phyloP scores from a whole-genome alignment of 2,113 vertebrate species.

The Saccopteryx leptura region DNA sequence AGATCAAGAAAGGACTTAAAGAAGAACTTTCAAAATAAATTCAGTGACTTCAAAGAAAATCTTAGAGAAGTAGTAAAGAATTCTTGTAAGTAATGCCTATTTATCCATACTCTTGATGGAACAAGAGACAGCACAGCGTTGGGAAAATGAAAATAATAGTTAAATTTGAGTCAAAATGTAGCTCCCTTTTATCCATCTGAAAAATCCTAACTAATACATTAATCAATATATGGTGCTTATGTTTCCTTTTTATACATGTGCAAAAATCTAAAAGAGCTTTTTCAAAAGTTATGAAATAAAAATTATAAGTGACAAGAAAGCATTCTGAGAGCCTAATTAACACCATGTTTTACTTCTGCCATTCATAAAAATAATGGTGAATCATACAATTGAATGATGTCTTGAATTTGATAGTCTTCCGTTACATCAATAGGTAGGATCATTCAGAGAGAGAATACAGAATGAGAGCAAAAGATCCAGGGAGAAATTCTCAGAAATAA shows the following conservation, averaged over 20 bases:
- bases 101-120: background rate
- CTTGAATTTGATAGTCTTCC: slow-evolving; percentile 33
- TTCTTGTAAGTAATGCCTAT: background rate
- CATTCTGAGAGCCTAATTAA: background rate
- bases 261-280: slow-evolving; percentile 8
- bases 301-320: slow-evolving; percentile 20
- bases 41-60: slow-evolving; percentile 19
- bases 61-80: background rate
- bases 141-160: slow-evolving; percentile 23
- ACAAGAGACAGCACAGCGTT: background rate
- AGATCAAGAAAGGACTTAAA: background rate
- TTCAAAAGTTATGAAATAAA: slow-evolving; percentile 39
- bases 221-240: background rate
- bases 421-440: too few species aligned
- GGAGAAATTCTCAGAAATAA: background rate
- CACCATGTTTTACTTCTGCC: background rate
- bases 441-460: background rate
- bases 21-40: background rate
- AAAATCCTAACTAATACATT: slow-evolving; percentile 23
- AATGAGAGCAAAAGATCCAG: background rate
- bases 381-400: background rate
- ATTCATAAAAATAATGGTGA: slow-evolving; percentile 1
- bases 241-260: background rate
- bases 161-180: background rate
- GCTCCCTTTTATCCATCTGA: background rate